These are phyloP conservation scores for Pandemis cinnamomeana DNA, from an alignment of 2,888 invertebrate species.

Conservation along the genomic window DNA sequence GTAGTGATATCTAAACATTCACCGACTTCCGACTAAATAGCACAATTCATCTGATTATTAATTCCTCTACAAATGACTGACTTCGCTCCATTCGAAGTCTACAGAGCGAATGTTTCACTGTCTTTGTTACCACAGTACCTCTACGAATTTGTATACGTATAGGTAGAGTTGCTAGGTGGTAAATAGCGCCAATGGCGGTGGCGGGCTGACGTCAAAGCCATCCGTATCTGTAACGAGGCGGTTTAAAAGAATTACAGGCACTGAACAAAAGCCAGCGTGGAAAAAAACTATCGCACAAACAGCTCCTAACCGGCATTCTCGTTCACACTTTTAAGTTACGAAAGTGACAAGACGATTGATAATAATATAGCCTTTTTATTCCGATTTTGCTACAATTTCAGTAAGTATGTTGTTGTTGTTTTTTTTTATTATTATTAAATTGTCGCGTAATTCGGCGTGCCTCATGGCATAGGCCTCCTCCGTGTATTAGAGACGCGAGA, in stretches of 20 bases:
- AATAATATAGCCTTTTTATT: too few relatives aligned
- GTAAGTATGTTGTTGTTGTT: too few relatives aligned
- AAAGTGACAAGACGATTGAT: too few relatives aligned
- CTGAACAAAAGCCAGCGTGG: constrained; percentile 16
- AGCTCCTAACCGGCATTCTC: constrained; percentile 1
- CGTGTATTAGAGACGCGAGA: too few relatives aligned
- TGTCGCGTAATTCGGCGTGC: too few relatives aligned
- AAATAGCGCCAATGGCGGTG: constrained; percentile 1
- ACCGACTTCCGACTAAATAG: too few relatives aligned
- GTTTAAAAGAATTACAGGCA: constrained; percentile 34
- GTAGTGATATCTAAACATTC: too few relatives aligned
- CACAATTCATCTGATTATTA: too few relatives aligned
- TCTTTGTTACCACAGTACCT: neutral
- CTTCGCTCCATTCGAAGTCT: neutral
- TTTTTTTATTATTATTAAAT: too few relatives aligned
- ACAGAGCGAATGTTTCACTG: neutral
- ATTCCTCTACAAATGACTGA: neutral
- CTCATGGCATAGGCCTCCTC: too few relatives aligned
- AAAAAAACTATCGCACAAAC: constrained; percentile 18
- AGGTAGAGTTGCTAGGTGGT: neutral
- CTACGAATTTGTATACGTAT: neutral
- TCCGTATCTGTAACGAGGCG: constrained; percentile 23
- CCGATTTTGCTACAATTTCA: too few relatives aligned
- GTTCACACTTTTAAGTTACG: neutral
- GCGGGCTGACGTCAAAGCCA: constrained; percentile 15